These are phyloP conservation scores for Brevimyrus niger DNA, from an alignment of 2,113 vertebrate genomes.

Conservation along the genomic window DNA sequence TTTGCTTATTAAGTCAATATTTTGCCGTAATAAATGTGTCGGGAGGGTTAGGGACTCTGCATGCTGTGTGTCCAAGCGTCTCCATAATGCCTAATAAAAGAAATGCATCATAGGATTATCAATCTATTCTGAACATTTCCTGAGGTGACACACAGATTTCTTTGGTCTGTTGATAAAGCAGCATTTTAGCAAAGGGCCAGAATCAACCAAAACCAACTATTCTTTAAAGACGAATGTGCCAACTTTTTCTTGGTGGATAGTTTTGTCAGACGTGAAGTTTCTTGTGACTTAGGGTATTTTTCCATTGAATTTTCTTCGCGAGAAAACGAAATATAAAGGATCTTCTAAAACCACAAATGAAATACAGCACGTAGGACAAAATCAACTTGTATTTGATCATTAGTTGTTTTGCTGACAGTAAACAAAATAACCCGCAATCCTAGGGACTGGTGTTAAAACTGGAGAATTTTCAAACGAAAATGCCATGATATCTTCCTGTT, in stretches of 20 bases:
- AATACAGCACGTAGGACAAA: background rate
- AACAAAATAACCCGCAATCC: background rate
- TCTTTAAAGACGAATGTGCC: background rate
- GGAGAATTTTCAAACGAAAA: background rate
- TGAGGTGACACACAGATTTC: slow-evolving; percentile 39
- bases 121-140: slow-evolving; percentile 51
- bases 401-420: background rate
- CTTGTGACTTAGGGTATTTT: background rate
- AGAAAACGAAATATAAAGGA: background rate
- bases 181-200: slow-evolving; percentile 25
- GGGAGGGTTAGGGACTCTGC: background rate
- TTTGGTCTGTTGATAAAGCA: slow-evolving; percentile 40
- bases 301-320: background rate
- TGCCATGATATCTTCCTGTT: slow-evolving; percentile 27
- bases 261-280: background rate
- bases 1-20: slow-evolving; percentile 8
- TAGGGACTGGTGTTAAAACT: background rate
- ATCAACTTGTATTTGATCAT: background rate
- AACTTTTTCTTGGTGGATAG: background rate
- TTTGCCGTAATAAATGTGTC: slow-evolving; percentile 11
- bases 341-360: background rate
- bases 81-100: slow-evolving; percentile 33
- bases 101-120: slow-evolving; percentile 58
- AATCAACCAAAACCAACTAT: slow-evolving; percentile 21
- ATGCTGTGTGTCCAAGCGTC: slow-evolving; percentile 7